Evolutionary conservation across 2,797 vertebrate genomes (phyloP), one percentile per base, ranked within the genome.

Genomic region (Takifugu rubripes): DNA sequence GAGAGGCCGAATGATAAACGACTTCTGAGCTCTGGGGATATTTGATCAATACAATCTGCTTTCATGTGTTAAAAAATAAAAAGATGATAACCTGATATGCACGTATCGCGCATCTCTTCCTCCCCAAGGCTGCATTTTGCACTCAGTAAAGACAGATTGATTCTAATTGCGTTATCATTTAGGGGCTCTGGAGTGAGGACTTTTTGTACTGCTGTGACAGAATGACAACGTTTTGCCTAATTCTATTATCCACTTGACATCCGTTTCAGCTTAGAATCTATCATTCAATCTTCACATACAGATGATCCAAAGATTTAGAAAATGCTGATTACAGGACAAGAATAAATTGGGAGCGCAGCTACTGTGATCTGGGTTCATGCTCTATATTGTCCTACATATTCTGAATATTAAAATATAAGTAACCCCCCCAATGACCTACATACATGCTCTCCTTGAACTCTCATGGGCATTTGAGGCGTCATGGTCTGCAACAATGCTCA

Each of bases 11-110:
- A 59, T 80, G 70, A 83, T 69, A 72, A 76, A 80, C 61, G 25
- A 79, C 66, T 69, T 72, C 57, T 43, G 56, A 66, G 58, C 58
- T 61, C 64, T 24, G 54, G 64, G 52, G 44, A 68, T 43, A 36
- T 68, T 72, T 76, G 57, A 79, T 74, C 75, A 70, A 75, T 77
- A 70, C 60, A 47, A 81, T 75, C 59, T 72, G 68, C 66, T 75
- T 82, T 81, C 74, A 82, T 79, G 70, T 70, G 51, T 59, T 75
- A 74, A 83, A 83, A 75, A 80, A 76, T 68, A 80, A 70, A 79
- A 78, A 70, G 51, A 83, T 68, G 56, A 74, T 79, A 72, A 81
- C 66, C 54, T 68, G 58, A 77, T 79, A 52, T 66, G 49, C 58
- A 76, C 15, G 9, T 5, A 73, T 69, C 31, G 74, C 62, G 65